Percentiles rank a stretch among this genome's conserved stretches.
These are phyloP conservation scores for Microtus ochrogaster DNA, from an alignment of 2,113 vertebrate genomes.

Conservation along the genomic window DNA sequence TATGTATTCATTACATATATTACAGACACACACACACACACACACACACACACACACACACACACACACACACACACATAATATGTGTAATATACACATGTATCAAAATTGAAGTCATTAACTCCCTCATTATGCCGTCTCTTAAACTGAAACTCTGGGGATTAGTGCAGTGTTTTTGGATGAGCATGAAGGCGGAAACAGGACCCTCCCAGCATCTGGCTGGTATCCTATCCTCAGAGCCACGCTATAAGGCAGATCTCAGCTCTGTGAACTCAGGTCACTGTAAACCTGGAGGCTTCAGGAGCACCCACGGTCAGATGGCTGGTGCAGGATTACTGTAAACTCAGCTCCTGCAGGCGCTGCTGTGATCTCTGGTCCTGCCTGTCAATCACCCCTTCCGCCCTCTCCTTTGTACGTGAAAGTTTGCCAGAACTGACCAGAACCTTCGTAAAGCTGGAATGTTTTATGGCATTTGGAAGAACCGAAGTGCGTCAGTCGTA, in stretches of 20 bases:
- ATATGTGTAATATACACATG: background rate
- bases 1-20: background rate
- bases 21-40: too few species aligned
- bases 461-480: constrained; percentile 4
- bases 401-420: background rate
- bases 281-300: background rate
- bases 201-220: background rate
- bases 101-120: background rate
- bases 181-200: background rate
- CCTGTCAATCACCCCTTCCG: background rate
- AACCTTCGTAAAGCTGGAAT: background rate
- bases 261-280: background rate
- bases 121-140: background rate
- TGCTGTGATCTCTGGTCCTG: background rate
- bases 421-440: background rate
- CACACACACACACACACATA: background rate
- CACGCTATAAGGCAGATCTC: background rate
- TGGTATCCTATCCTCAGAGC: background rate
- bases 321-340: background rate
- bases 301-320: background rate
- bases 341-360: background rate
- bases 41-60: too few species aligned
- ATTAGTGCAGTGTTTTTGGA: background rate
- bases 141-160: background rate
- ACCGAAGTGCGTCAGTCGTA: background rate